Conservation (phyloP, 2,888 invertebrate genomes). For the Drosophila mettleri region DNA sequence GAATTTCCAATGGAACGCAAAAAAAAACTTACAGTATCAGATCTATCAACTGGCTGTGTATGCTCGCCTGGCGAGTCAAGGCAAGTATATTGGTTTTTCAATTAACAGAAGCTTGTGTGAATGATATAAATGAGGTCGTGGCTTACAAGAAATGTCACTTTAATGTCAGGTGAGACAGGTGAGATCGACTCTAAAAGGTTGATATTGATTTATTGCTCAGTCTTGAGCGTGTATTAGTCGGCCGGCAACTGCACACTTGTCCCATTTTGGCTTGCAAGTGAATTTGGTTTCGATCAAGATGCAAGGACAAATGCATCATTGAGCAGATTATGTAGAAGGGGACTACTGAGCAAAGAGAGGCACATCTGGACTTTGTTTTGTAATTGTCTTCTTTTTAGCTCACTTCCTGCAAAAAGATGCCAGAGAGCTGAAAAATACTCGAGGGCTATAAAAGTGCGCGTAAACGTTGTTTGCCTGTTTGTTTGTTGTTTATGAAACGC, state of each 20-base stretch:
- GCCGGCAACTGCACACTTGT: background rate
- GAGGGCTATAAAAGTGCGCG: slow-evolving; percentile 31
- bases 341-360: background rate
- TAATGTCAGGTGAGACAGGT: too few species aligned
- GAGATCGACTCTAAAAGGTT: too few species aligned
- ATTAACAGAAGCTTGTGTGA: background rate
- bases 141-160: too few species aligned
- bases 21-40: background rate
- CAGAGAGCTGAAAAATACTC: slow-evolving; percentile 7
- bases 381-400: slow-evolving; percentile 28
- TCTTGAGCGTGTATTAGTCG: background rate
- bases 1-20: slow-evolving; percentile 19
- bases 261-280: slow-evolving; percentile 25
- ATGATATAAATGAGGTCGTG: too few species aligned
- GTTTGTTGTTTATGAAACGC: slow-evolving; percentile 67
- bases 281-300: slow-evolving; percentile 23
- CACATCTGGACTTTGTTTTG: slow-evolving; percentile 39
- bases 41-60: slow-evolving; percentile 10
- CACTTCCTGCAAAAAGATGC: slow-evolving; percentile 35
- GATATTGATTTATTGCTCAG: too few species aligned
- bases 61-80: background rate
- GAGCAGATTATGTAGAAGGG: slow-evolving; percentile 11
- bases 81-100: background rate
- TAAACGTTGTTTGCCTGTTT: slow-evolving; percentile 23
- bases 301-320: slow-evolving; percentile 24